Conservation (phyloP, 2,797 vertebrate genomes). For the Malurus splendens region DNA sequence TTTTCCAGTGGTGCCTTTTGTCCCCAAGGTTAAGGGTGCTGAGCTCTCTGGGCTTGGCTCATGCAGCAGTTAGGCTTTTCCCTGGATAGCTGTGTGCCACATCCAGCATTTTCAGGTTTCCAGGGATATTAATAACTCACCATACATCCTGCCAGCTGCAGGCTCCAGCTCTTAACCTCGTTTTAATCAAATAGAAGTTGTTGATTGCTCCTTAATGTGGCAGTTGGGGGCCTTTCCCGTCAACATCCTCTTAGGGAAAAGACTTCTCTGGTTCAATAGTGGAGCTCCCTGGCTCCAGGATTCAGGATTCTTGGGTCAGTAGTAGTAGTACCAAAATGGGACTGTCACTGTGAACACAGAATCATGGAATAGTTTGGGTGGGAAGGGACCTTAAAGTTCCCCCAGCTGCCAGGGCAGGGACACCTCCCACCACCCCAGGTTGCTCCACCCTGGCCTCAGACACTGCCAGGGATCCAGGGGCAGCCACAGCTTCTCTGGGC, state of each 20-base stretch:
- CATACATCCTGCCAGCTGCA: background rate
- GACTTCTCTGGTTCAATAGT: background rate
- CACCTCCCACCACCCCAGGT: rapidly evolving
- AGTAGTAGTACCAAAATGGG: background rate
- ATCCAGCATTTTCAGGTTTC: background rate
- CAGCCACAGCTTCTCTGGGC: background rate
- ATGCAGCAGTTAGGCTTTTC: background rate
- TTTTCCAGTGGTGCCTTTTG: rapidly evolving
- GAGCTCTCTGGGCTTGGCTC: background rate
- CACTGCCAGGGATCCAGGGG: background rate
- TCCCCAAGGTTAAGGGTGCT: background rate
- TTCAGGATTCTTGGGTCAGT: background rate
- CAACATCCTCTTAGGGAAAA: background rate
- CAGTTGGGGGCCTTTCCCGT: background rate
- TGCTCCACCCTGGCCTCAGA: rapidly evolving
- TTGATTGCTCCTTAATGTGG: background rate
- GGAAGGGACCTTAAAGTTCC: too few relatives aligned
- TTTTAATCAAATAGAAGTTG: background rate
- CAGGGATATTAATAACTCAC: slow-evolving; percentile 7
- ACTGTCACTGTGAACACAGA: background rate
- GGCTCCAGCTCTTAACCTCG: background rate
- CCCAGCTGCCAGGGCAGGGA: background rate
- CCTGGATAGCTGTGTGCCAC: slow-evolving; percentile 6
- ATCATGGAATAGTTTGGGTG: too few relatives aligned
- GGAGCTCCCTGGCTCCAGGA: background rate